These are phyloP conservation scores for Tyrannus savana DNA, from an alignment of 2,113 vertebrate species.

Conservation along the genomic window DNA sequence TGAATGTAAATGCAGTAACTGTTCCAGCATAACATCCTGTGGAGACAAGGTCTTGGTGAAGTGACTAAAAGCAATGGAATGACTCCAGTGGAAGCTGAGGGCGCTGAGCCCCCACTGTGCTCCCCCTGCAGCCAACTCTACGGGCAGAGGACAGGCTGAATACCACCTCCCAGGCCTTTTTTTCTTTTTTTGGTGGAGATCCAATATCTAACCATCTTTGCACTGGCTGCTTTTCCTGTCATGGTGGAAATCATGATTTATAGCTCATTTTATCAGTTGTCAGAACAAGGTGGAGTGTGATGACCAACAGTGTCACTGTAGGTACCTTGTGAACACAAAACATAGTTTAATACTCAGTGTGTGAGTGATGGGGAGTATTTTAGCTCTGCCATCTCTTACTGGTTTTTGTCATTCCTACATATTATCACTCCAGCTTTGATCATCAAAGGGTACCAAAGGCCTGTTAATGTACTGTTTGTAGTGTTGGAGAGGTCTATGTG, in stretches of 20 bases:
- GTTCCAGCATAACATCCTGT: constrained; percentile 32
- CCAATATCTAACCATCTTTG: not conserved
- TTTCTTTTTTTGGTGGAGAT: not conserved
- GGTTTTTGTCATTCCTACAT: not conserved
- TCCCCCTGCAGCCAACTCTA: not conserved
- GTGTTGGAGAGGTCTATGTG: not conserved
- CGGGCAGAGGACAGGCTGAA: accelerated
- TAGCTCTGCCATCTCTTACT: not conserved
- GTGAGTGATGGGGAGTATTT: not conserved
- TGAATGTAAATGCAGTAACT: constrained; percentile 49
- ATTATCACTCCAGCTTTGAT: not conserved
- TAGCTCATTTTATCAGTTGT: not conserved
- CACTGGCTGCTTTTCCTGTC: not conserved
- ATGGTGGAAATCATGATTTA: not conserved
- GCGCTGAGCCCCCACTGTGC: accelerated
- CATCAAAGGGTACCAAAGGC: not conserved
- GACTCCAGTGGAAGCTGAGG: not conserved
- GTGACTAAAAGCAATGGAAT: constrained; percentile 28
- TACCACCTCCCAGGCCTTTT: not conserved
- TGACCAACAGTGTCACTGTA: not conserved
- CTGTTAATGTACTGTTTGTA: not conserved
- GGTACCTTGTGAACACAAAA: not conserved
- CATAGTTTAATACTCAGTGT: not conserved
- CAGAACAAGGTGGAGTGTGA: not conserved
- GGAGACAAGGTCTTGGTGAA: constrained; percentile 14